These are phyloP conservation scores for Aphodius sticticus DNA, from an alignment of 2,888 invertebrate species.

Conservation along the genomic window DNA sequence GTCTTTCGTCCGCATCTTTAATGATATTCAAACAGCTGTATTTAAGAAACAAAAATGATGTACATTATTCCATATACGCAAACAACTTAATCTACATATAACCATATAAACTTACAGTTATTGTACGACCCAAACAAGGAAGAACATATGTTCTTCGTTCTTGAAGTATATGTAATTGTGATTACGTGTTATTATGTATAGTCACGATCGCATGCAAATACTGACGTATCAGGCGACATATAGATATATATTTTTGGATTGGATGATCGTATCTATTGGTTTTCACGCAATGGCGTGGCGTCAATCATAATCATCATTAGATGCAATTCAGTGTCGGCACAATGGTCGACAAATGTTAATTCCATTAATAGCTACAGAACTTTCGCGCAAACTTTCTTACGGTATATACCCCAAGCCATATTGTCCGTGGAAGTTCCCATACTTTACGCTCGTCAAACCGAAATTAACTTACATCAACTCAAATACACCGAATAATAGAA, in stretches of 20 bases:
- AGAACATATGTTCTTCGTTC: not conserved
- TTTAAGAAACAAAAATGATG: no score
- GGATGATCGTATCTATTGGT: not conserved
- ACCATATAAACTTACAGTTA: no score
- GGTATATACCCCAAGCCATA: not conserved
- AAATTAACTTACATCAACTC: not conserved
- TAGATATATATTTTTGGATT: not conserved
- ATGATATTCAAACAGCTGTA: no score
- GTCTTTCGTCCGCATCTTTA: no score
- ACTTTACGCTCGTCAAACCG: not conserved
- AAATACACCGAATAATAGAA: not conserved
- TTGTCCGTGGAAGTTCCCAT: not conserved
- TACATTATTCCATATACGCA: no score
- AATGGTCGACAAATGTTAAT: not conserved
- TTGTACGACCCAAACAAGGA: no score
- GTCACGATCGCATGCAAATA: not conserved
- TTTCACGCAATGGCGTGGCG: not conserved
- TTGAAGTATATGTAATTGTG: not conserved
- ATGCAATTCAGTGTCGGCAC: not conserved
- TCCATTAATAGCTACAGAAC: constrained; percentile 7
- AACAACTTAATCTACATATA: no score
- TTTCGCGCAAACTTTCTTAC: constrained; percentile 1
- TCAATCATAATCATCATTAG: not conserved
- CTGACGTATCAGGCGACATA: not conserved
- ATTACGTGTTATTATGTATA: not conserved